phyloP scores from a whole-genome alignment of 2,888 invertebrate species.

The Phorcus lineatus region DNA sequence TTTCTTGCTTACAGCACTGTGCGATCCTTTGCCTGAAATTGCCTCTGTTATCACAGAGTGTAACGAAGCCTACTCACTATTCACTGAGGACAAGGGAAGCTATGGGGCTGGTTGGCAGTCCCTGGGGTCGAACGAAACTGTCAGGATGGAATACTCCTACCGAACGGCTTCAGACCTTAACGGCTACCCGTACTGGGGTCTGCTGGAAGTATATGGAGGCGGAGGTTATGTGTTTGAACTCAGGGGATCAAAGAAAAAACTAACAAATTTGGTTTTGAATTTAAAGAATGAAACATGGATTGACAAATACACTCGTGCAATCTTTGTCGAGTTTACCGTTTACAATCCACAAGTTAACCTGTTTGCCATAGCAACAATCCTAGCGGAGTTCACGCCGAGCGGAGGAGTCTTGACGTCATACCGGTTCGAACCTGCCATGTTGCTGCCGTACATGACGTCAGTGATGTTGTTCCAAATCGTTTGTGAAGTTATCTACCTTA shows the following conservation, averaged over 20 bases:
- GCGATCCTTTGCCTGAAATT: slow-evolving; percentile 49
- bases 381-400: slow-evolving; percentile 70
- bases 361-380: slow-evolving; percentile 68
- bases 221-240: slow-evolving; percentile 77
- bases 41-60: slow-evolving; percentile 57
- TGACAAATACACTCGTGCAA: slow-evolving; percentile 76
- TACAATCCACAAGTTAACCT: slow-evolving; percentile 76
- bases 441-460: slow-evolving; percentile 65
- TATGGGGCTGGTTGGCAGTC: slow-evolving; percentile 65
- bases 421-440: slow-evolving; percentile 72
- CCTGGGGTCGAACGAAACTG: slow-evolving; percentile 27
- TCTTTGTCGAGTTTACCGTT: slow-evolving; percentile 78
- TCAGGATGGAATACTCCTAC: slow-evolving; percentile 52
- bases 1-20: slow-evolving; percentile 46
- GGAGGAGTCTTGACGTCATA: slow-evolving; percentile 69
- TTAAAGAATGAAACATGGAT: slow-evolving; percentile 76
- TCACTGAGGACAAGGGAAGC: slow-evolving; percentile 57
- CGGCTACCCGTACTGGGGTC: slow-evolving; percentile 75
- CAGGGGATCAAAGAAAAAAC: slow-evolving; percentile 55
- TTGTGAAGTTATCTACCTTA: slow-evolving; percentile 57
- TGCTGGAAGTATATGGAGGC: slow-evolving; percentile 75
- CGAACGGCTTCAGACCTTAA: slow-evolving; percentile 67
- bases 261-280: slow-evolving; percentile 65
- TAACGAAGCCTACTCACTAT: slow-evolving; percentile 59
- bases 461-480: slow-evolving; percentile 65